Conservation (phyloP, 2,113 vertebrate genomes). For the Sebastes fasciatus region DNA sequence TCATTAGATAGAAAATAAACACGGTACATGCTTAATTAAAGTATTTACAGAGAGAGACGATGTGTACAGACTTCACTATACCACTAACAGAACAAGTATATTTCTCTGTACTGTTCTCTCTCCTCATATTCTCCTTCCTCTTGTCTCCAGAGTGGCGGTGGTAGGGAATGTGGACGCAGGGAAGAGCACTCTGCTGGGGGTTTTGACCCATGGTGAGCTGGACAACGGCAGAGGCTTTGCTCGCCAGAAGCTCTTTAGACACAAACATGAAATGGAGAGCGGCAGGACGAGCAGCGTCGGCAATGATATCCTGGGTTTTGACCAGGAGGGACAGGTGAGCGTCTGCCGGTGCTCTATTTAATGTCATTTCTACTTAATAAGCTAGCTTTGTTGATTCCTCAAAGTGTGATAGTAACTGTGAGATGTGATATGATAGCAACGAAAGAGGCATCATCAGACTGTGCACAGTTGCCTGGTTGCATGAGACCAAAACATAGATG, state of each 20-base stretch:
- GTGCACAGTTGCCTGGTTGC: neutral
- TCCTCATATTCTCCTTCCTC: neutral
- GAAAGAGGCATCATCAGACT: neutral
- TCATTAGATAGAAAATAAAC: neutral
- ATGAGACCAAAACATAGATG: neutral
- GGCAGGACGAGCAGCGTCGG: conserved; percentile 97
- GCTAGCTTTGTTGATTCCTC: neutral
- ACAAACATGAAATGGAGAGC: conserved; percentile 97
- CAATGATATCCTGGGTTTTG: conserved; percentile 96
- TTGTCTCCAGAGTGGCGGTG: conserved; percentile 89
- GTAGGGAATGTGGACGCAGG: conserved; percentile 97
- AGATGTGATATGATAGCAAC: neutral
- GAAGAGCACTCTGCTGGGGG: conserved; percentile 94
- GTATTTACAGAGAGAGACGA: neutral
- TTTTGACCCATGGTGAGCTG: conserved; percentile 93
- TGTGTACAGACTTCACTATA: neutral
- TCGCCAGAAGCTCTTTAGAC: conserved; percentile 96
- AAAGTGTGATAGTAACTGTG: neutral
- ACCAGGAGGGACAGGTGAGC: conserved; percentile 91
- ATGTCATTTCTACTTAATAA: too few species aligned
- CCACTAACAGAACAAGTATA: neutral
- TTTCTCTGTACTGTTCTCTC: neutral
- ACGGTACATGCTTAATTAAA: neutral
- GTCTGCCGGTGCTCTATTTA: neutral
- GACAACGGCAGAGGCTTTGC: conserved; percentile 97